Percentiles rank a stretch among this genome's conserved stretches.
phyloP scores from a whole-genome alignment of 2,888 invertebrate genomes.

The Dicyrtoma fusca region DNA sequence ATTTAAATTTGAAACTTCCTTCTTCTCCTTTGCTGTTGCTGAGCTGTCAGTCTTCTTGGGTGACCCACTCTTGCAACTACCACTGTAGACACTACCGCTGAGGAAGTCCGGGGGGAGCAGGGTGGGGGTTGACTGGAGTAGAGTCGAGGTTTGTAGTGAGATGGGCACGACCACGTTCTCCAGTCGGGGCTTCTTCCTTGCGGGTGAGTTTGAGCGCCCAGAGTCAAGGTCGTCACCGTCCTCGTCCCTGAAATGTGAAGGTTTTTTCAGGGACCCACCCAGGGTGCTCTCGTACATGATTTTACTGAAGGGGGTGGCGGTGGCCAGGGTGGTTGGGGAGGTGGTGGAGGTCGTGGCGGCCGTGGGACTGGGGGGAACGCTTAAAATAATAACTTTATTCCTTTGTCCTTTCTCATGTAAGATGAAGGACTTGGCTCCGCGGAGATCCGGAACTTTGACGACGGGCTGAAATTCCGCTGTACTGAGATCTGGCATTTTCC shows the following conservation, averaged over 20 bases:
- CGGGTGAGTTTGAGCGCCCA: constrained; percentile 24
- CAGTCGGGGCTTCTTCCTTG: constrained; percentile 57
- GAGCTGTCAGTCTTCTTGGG: constrained; percentile 18
- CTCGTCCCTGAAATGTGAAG: too few species aligned
- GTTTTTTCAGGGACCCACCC: too few species aligned
- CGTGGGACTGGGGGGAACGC: constrained; percentile 45
- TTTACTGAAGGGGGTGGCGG: too few species aligned
- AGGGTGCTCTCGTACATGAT: too few species aligned
- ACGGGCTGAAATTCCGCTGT: constrained; percentile 37
- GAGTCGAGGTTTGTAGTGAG: background rate
- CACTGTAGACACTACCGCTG: constrained; percentile 41
- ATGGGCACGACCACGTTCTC: constrained; percentile 44
- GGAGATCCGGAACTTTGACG: constrained; percentile 36
- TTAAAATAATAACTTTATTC: constrained; percentile 42
- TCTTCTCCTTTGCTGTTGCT: constrained; percentile 1
- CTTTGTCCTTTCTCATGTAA: constrained; percentile 38
- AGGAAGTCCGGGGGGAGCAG: constrained; percentile 56
- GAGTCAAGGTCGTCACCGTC: background rate
- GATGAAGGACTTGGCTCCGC: constrained; percentile 38
- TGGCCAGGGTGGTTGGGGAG: constrained; percentile 41
- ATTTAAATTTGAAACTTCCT: too few species aligned
- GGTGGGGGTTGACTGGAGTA: constrained; percentile 47
- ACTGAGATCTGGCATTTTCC: constrained; percentile 40
- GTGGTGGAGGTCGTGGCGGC: constrained; percentile 24
- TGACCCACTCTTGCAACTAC: too few species aligned